A percentile compares a stretch with the other conserved stretches of the same genome.
These are phyloP conservation scores for Murina feae DNA, from an alignment of 2,113 vertebrate genomes.

Conservation along the genomic window DNA sequence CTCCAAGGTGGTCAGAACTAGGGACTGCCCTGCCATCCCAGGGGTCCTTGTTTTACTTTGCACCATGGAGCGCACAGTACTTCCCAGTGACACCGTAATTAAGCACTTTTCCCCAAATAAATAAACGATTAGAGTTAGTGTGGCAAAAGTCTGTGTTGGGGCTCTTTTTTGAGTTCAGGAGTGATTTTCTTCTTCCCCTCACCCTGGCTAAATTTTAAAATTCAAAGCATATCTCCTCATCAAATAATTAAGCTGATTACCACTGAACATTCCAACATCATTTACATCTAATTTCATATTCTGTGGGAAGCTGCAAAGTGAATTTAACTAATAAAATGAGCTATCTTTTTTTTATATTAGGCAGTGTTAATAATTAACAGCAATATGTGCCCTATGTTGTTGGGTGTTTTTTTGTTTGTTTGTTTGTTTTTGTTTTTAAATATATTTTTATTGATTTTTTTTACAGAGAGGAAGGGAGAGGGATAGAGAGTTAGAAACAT, in stretches of 20 bases:
- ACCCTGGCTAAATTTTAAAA: constrained; percentile 30
- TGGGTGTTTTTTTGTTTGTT: no score
- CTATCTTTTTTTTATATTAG: constrained; percentile 7
- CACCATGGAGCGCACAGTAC: no score
- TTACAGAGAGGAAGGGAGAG: no score
- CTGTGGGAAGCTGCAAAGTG: constrained; percentile 30
- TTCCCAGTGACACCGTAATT: neutral
- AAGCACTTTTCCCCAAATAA: neutral
- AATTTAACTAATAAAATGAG: constrained; percentile 50
- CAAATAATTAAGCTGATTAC: constrained; percentile 43
- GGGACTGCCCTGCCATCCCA: neutral
- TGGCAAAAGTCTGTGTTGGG: neutral
- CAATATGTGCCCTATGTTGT: neutral
- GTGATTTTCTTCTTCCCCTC: constrained; percentile 6
- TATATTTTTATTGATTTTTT: no score
- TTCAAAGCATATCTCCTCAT: constrained; percentile 48
- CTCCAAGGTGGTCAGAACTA: neutral
- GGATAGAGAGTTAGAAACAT: no score
- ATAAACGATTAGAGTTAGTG: neutral
- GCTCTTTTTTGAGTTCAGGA: constrained; percentile 8
- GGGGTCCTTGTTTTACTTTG: neutral
- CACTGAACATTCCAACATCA: neutral
- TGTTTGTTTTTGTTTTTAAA: no score
- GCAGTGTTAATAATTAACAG: neutral
- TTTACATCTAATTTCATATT: constrained; percentile 47